A percentile compares a stretch with the other conserved stretches of the same genome.
phyloP scores from a whole-genome alignment of 2,113 vertebrate genomes.

The Anguilla rostrata region DNA sequence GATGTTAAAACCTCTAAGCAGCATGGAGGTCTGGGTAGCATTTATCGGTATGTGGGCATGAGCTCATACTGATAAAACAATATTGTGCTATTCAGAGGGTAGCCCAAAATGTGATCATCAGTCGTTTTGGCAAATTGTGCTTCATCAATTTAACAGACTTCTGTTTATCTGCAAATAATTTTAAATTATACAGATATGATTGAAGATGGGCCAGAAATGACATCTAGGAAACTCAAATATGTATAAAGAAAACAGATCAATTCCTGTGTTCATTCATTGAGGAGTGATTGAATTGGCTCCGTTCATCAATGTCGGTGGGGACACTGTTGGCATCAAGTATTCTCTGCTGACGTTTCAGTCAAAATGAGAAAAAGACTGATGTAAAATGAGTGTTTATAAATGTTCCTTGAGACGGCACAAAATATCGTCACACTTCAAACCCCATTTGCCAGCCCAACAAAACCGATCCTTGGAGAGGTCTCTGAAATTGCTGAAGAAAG shows the following conservation, averaged over 20 bases:
- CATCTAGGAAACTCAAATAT: neutral
- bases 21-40: neutral
- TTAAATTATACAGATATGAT: no score
- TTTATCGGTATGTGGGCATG: neutral
- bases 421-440: neutral
- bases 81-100: no score
- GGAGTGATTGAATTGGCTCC: neutral
- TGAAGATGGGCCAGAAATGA: no score
- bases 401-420: neutral
- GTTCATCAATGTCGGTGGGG: neutral
- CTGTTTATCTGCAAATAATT: no score
- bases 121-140: no score
- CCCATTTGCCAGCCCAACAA: neutral
- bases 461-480: constrained; percentile 6
- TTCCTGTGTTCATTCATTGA: neutral
- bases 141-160: no score
- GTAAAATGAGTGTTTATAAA: neutral
- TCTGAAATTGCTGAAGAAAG: neutral
- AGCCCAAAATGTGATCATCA: no score
- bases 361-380: neutral
- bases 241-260: no score
- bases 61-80: no score
- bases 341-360: neutral
- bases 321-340: neutral
- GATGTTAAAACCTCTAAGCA: neutral